Base-by-base conservation (phyloP, 2,797 vertebrate genomes). In the Brotula barbata region DNA sequence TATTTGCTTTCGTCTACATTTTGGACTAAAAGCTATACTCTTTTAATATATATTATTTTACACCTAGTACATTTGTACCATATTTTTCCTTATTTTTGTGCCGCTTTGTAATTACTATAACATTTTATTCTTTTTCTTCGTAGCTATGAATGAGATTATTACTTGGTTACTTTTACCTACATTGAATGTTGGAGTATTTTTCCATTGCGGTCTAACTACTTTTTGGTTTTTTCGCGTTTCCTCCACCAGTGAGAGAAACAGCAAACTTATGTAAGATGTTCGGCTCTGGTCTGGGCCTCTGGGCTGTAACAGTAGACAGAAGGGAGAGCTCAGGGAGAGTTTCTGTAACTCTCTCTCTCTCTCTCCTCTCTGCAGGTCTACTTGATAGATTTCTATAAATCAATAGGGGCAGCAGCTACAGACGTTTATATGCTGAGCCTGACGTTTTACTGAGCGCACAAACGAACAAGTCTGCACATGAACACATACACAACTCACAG, bases 371-470 rank as follows among this genome's bases (percentile, higher is more conserved):
- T 14, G 12, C 49, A 44, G 33, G 28, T 43, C 51, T 5, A 49
- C 19, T 50, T 52, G 36, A 65, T 51, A 54, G 37, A 69, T 54
- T 64, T 64, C 40, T 34, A 53, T 64, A 65, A 70, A 80, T 68
- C 58, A 67, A 48, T 33, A 19, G 31, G 20, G 70, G 33, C 48
- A 65, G 49, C 52, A 55, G 40, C 33, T 22, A 53, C 65, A 75
- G 58, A 68, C 52, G 43, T 73, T 71, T 63, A 64, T 28, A 51
- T n/a, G 2, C 43, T 34, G 45, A 12, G 22, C 28, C 48, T 52
- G 25, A 64, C 58, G 48, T 75, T 69, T 65, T 61, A 69, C 67
- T 17, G 19, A 50, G 43, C 48, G 57, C 48, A 60, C 37, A 51
- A 7, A 50, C 44, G 43, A 7, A 51, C 39, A 48, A 13, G 21